Evolutionary conservation across 2,113 vertebrate genomes (phyloP), one percentile per base, ranked within the genome.

Genomic region (Nipponia nippon): DNA sequence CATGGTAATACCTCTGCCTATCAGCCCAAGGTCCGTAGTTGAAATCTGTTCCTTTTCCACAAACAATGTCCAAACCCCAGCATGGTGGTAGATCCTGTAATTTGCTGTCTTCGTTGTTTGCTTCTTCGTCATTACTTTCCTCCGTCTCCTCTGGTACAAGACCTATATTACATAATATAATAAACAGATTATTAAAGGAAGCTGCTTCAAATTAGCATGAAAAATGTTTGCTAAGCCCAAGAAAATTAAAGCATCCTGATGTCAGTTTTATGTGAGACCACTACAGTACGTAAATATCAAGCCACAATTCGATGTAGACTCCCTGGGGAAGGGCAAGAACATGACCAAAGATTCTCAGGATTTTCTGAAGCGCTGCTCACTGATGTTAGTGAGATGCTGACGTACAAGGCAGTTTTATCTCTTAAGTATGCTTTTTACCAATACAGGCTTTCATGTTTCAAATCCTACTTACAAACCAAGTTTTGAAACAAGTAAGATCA

Each of bases 21-120:
- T 99, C 99, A 19, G 99, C 99, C 99, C 99, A 99, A 4, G 99
- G 99, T 15, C 99, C 99, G 32, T 99, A 99, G 97, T 99, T 99
- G 97, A 99, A 99, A 83, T 99, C 99, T 18, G 99, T 99, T 97
- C 99, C 99, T 98, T 99, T 99, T 6, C 99, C 99, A 97, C 99
- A 99, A 85, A 99, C 99, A 27, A 99, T 99, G 89, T 99, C 99
- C 92, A 99, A 97, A 76, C 99, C 99, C 99, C 99, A 99, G 61
- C 99, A 99, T 0, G 99, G 99, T 56, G 99, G 99, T 50, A 99
- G 97, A 93, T 99, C 99, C 98, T 99, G 99, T 36, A 99, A 97
- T 91, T 99, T 99, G 90, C 99, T 98, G 50, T 98, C 99, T 96
- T 99, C 99, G 0, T 98, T 98, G 89, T 96, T 98, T 11, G 98